These are phyloP conservation scores for Melinaea menophilus DNA, from an alignment of 2,888 invertebrate genomes.

Conservation along the genomic window DNA sequence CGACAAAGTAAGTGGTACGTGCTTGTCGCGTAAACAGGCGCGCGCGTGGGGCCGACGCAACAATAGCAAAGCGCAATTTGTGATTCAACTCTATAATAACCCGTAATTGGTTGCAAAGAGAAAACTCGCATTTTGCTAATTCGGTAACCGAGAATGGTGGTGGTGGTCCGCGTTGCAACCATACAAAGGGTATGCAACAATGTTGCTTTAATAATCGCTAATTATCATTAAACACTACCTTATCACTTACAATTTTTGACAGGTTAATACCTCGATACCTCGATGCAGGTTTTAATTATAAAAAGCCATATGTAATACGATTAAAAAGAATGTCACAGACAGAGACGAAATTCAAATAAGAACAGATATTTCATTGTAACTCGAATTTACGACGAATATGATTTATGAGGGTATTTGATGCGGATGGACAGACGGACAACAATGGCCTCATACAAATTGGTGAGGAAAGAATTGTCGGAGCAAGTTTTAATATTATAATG, in stretches of 20 bases:
- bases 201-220: conserved; percentile 32
- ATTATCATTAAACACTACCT: conserved; percentile 17
- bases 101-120: conserved; percentile 51
- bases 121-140: conserved; percentile 46
- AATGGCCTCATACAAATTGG: conserved; percentile 63
- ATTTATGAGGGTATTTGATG: conserved; percentile 73
- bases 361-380: conserved; percentile 72
- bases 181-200: conserved; percentile 32
- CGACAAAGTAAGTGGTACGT: conserved; percentile 76
- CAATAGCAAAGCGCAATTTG: conserved; percentile 73
- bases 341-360: conserved; percentile 61
- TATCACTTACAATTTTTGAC: no score
- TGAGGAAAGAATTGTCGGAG: conserved; percentile 52
- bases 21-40: conserved; percentile 68
- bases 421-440: conserved; percentile 70
- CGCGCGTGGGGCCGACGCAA: conserved; percentile 72
- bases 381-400: conserved; percentile 75
- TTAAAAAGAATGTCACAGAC: conserved; percentile 44
- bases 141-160: conserved; percentile 43
- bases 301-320: conserved; percentile 20
- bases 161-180: conserved; percentile 40
- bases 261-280: conserved; percentile 11
- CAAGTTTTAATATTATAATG: conserved; percentile 71
- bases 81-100: conserved; percentile 68
- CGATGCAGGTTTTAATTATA: conserved; percentile 16